Evolutionary conservation across 2,113 vertebrate genomes (phyloP).

Genomic region (Podarcis cretensis): DNA sequence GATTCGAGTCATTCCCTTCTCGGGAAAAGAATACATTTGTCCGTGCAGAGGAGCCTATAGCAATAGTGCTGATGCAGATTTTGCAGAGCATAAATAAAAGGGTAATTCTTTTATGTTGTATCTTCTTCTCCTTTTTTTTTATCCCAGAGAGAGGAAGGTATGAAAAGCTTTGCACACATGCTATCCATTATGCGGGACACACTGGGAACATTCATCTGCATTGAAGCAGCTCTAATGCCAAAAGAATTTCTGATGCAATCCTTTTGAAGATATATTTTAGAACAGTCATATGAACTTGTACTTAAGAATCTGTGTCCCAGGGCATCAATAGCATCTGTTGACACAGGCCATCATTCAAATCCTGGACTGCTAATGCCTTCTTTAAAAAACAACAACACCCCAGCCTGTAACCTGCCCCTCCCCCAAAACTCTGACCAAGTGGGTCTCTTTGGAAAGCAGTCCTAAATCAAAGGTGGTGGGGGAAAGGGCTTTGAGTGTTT

Average conservation of each 20-base stretch:
- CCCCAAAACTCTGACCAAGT: background rate
- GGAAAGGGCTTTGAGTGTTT: background rate
- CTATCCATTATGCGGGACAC: conserved; percentile 53
- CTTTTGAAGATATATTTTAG: conserved; percentile 37
- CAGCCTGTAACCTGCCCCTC: background rate
- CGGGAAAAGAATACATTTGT: background rate
- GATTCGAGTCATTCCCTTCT: background rate
- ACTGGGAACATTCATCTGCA: conserved; percentile 41
- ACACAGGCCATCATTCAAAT: background rate
- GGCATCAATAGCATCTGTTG: conserved; percentile 19
- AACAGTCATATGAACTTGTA: conserved; percentile 31
- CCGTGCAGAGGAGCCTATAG: background rate
- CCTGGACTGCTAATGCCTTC: background rate
- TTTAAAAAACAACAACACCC: background rate
- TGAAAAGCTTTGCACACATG: conserved; percentile 53
- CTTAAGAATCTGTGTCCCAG: conserved; percentile 37
- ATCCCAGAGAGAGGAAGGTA: conserved; percentile 39
- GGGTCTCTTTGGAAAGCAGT: background rate
- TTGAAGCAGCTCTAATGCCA: conserved; percentile 34
- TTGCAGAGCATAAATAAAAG: conserved; percentile 32
- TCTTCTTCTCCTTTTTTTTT: conserved; percentile 20
- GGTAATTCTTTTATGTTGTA: conserved; percentile 20
- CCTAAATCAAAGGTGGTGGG: background rate
- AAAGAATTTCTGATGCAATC: conserved; percentile 61
- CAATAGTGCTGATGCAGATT: background rate